These are phyloP conservation scores for Hemiscyllium ocellatum DNA, from an alignment of 2,113 vertebrate species.

Conservation along the genomic window DNA sequence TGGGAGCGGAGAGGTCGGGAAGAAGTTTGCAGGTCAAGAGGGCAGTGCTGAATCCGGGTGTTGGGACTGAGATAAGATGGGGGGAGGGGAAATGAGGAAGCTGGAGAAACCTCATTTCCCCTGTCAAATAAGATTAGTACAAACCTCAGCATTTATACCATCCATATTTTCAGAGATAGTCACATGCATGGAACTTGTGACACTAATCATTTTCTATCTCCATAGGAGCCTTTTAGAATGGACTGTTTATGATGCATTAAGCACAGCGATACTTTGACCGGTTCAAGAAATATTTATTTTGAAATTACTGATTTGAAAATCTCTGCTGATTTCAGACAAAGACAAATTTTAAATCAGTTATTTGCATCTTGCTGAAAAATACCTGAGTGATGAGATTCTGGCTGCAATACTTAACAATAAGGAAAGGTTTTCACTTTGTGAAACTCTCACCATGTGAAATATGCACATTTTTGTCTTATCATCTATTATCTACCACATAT, in stretches of 20 bases:
- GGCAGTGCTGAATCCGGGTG: too few relatives aligned
- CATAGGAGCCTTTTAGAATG: not conserved
- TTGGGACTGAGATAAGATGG: too few relatives aligned
- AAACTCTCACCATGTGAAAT: not conserved
- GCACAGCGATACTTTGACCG: not conserved
- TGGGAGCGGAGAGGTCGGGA: too few relatives aligned
- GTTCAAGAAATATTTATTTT: not conserved
- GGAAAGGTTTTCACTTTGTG: not conserved
- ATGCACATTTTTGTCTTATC: not conserved
- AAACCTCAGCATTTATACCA: not conserved
- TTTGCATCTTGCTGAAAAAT: not conserved
- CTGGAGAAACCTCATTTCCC: too few relatives aligned
- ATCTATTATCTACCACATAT: not conserved
- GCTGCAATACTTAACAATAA: not conserved
- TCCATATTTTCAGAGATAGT: not conserved
- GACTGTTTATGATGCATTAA: not conserved
- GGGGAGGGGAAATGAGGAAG: too few relatives aligned
- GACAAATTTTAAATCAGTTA: not conserved
- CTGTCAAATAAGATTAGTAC: not conserved
- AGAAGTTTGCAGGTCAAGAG: too few relatives aligned
- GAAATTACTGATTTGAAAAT: not conserved
- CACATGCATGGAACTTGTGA: not conserved
- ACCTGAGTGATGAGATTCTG: not conserved
- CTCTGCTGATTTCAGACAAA: not conserved
- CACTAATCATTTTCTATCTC: not conserved